Percentiles rank a stretch among this genome's conserved stretches.
Conservation (phyloP, 2,113 vertebrate genomes). For the Eonycteris spelaea region DNA sequence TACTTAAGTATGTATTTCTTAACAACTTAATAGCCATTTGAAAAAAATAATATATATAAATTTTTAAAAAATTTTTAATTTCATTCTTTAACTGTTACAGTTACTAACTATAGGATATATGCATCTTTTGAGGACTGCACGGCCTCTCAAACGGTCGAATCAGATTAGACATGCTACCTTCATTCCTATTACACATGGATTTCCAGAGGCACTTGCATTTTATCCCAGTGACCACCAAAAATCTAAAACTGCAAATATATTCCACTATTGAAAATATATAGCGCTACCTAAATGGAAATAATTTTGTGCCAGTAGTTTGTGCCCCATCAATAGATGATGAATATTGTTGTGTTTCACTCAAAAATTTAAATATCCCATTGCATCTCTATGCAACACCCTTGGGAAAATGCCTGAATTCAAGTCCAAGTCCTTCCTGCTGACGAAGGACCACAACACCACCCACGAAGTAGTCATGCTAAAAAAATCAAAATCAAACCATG, state of each 20-base stretch:
- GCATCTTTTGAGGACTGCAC: neutral
- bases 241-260: neutral
- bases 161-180: neutral
- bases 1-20: neutral
- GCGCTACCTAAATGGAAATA: neutral
- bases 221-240: neutral
- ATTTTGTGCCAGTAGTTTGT: neutral
- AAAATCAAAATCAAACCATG: neutral
- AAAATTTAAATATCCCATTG: neutral
- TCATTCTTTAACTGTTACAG: neutral
- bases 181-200: neutral
- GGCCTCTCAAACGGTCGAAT: neutral
- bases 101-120: neutral
- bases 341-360: neutral
- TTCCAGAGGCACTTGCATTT: neutral
- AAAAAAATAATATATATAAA: neutral
- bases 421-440: neutral
- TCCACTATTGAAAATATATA: neutral
- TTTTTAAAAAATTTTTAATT: neutral
- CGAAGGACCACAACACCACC: neutral
- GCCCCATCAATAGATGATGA: neutral
- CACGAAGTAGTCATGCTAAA: neutral
- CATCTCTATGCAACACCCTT: neutral
- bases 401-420: neutral
- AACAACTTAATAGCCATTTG: neutral